Percentiles rank a stretch among this genome's conserved stretches.
These are phyloP conservation scores for Acrocephalus arundinaceus DNA, from an alignment of 2,113 vertebrate species.

Conservation along the genomic window DNA sequence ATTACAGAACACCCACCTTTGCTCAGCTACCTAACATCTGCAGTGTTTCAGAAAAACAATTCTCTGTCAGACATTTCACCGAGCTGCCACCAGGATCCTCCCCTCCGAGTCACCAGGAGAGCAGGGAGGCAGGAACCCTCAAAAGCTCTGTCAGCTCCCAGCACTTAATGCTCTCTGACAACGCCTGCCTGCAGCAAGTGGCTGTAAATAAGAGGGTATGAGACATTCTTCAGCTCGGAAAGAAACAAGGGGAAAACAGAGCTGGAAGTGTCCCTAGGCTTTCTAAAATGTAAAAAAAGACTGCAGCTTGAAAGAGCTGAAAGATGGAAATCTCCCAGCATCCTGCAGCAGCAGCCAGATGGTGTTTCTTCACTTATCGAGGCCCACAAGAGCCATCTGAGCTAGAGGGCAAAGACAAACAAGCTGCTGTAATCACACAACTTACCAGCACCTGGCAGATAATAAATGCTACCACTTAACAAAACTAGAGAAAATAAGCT, in stretches of 20 bases:
- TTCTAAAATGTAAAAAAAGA: neutral
- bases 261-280: neutral
- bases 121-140: neutral
- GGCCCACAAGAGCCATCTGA: conserved; percentile 36
- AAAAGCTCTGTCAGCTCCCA: neutral
- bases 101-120: neutral
- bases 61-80: neutral
- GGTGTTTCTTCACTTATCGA: neutral
- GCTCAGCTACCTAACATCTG: neutral
- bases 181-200: neutral
- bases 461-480: conserved; percentile 23
- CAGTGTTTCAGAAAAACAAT: neutral
- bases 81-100: neutral
- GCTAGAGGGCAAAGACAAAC: conserved; percentile 45
- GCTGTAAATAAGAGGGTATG: neutral
- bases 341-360: conserved; percentile 44
- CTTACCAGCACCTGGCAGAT: conserved; percentile 13
- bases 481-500: neutral
- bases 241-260: neutral
- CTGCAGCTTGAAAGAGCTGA: neutral
- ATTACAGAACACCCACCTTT: neutral
- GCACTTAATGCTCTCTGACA: neutral
- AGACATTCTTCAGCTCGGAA: neutral
- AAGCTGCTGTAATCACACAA: conserved; percentile 21
- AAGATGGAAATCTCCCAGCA: conserved; percentile 24